phyloP scores from a whole-genome alignment of 2,797 vertebrate genomes.

The Chelidonichthys spinosus region DNA sequence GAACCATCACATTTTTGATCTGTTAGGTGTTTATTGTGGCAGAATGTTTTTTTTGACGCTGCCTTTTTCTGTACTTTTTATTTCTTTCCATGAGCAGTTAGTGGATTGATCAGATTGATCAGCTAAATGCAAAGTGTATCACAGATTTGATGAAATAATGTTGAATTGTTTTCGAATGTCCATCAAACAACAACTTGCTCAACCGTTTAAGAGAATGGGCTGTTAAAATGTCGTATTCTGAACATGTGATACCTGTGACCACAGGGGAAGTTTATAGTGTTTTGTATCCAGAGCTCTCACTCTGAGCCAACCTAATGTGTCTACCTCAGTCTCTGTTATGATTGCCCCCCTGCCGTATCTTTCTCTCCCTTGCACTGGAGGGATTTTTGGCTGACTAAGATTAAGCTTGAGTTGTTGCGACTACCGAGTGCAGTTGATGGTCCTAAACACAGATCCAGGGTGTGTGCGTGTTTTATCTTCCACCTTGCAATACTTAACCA shows the following conservation, averaged over 20 bases:
- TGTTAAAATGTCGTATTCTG: constrained; percentile 67
- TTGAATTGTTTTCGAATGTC: constrained; percentile 59
- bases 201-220: constrained; percentile 58
- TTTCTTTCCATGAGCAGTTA: constrained; percentile 62
- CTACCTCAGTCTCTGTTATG: constrained; percentile 91
- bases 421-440: constrained; percentile 59
- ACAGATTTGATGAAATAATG: constrained; percentile 56
- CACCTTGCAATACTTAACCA: constrained; percentile 38
- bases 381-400: constrained; percentile 70
- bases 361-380: constrained; percentile 69
- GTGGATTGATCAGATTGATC: constrained; percentile 58
- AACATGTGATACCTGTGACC: constrained; percentile 70
- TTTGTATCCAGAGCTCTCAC: constrained; percentile 79
- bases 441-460: constrained; percentile 71
- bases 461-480: constrained; percentile 44
- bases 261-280: constrained; percentile 75
- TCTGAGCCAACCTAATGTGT: constrained; percentile 85
- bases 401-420: constrained; percentile 68
- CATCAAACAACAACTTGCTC: constrained; percentile 43
- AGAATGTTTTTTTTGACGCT: constrained; percentile 56
- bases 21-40: constrained; percentile 70
- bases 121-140: constrained; percentile 53
- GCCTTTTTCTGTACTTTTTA: constrained; percentile 61
- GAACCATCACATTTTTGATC: constrained; percentile 59
- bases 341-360: constrained; percentile 68